These are phyloP conservation scores for Stichodactyla helianthus DNA, from an alignment of 64 coral and sea anemone species.

Conservation along the genomic window DNA sequence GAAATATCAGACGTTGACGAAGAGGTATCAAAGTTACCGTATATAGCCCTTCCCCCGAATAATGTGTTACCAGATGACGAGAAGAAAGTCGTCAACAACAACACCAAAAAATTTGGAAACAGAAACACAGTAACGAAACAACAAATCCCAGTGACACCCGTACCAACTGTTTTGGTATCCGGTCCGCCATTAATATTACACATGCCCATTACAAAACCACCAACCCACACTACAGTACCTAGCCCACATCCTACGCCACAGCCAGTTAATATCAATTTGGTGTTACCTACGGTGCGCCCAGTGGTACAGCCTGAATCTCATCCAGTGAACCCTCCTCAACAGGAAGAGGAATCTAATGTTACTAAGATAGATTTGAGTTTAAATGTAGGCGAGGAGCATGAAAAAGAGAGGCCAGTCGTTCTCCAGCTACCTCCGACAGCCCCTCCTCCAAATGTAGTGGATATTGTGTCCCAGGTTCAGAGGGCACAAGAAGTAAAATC, in stretches of 20 bases:
- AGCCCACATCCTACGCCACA: not conserved
- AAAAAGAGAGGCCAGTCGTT: not conserved
- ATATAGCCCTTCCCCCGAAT: slow-evolving; percentile 12
- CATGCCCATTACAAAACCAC: not conserved
- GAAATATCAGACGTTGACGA: not conserved
- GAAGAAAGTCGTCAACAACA: not conserved
- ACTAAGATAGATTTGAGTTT: slow-evolving; percentile 20
- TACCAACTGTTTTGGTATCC: not conserved
- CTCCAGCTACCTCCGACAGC: not conserved
- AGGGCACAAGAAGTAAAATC: not conserved
- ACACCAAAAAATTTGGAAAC: not conserved
- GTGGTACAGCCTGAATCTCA: not conserved
- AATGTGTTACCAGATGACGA: slow-evolving; percentile 14
- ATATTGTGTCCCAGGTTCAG: not conserved
- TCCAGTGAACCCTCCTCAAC: not conserved
- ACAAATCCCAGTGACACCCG: not conserved
- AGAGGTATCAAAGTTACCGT: not conserved
- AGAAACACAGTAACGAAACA: not conserved
- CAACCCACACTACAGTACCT: not conserved
- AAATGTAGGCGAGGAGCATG: not conserved
- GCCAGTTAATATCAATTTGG: slow-evolving; percentile 14
- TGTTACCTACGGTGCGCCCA: not conserved
- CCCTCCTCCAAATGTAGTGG: not conserved
- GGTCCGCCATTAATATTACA: not conserved
- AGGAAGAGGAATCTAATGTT: not conserved